Base-by-base conservation (phyloP, 2,888 invertebrate species). In the Conops quadrifasciatus region DNA sequence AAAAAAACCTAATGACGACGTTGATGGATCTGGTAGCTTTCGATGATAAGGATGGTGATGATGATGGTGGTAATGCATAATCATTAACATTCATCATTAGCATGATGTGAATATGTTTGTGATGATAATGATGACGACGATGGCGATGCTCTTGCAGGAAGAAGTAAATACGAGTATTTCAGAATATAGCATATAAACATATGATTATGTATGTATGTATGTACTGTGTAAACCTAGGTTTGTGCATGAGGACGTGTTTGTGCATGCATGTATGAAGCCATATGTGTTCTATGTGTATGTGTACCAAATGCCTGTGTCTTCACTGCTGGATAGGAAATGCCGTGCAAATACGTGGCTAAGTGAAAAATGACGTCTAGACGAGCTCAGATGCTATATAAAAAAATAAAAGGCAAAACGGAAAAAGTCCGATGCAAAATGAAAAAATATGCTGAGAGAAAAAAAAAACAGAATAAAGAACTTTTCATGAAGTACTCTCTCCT, bases 291-390 rank as follows among this genome's bases (percentile, higher is more conserved):
- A 36, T 36, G 9, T 36, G 36, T 36, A 7, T 36, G 36, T 36
- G 9, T 7, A 36, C 4, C 36, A 36, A 7, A 36, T 9, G 36
- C 9, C 36, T 36, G 36, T 36, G 36, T 36, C 4, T 7, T 9
- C 4, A 36, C 36, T 36, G 36, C 9, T 36, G 36, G 5, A 26
- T 47, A 45, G 15, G 24, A 26, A 67, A 43, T 51, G 28, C 58
- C 49, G 60, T 59, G 68, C 30, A 60, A 68, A 45, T 30, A 62
- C 47, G 36, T 26, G 36, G 51, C 66, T 60, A 67, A 60, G 60
- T 71, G 71, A 71, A 71, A 71, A 71, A 71, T 71, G 51, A 67
- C 63, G 71, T 71, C 71, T 67, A 71, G 71, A 71, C 71, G 30
- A 53, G 56, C 62, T 68, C 49, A 56, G 49, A n/a, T 36, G 36